Conservation (phyloP, 2,113 vertebrate genomes). For the Sceloporus undulatus region DNA sequence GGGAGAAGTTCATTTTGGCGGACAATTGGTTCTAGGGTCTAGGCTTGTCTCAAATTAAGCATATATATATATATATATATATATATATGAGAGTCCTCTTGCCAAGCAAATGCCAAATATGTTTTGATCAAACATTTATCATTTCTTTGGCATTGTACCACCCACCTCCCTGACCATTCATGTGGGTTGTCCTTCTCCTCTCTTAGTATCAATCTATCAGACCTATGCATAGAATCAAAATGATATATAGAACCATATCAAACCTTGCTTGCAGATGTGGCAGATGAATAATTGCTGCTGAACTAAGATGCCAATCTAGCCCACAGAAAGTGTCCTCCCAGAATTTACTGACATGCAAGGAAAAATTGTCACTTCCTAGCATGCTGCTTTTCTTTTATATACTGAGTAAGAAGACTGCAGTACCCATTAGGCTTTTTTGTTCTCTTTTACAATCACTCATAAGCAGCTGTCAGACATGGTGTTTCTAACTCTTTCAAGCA, state of each 20-base stretch:
- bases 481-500: slow-evolving; percentile 56
- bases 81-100: background rate
- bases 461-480: slow-evolving; percentile 53
- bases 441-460: slow-evolving; percentile 48
- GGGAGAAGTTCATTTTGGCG: background rate
- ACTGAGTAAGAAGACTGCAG: background rate
- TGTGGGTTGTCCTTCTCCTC: background rate
- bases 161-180: background rate
- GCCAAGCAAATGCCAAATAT: background rate
- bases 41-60: background rate
- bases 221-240: slow-evolving; percentile 18
- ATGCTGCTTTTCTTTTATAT: slow-evolving; percentile 23
- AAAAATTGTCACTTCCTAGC: slow-evolving; percentile 20
- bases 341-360: slow-evolving; percentile 6
- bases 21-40: background rate
- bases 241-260: slow-evolving; percentile 39
- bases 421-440: slow-evolving; percentile 50
- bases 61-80: no score
- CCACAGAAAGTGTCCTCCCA: slow-evolving; percentile 23
- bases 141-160: background rate
- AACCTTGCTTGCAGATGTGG: slow-evolving; percentile 22
- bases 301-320: slow-evolving; percentile 61
- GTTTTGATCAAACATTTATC: slow-evolving; percentile 18
- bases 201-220: slow-evolving; percentile 31
- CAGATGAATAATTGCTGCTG: slow-evolving; percentile 32